These are phyloP conservation scores for Pedionomus torquatus DNA, from an alignment of 2,113 vertebrate species.

Conservation along the genomic window DNA sequence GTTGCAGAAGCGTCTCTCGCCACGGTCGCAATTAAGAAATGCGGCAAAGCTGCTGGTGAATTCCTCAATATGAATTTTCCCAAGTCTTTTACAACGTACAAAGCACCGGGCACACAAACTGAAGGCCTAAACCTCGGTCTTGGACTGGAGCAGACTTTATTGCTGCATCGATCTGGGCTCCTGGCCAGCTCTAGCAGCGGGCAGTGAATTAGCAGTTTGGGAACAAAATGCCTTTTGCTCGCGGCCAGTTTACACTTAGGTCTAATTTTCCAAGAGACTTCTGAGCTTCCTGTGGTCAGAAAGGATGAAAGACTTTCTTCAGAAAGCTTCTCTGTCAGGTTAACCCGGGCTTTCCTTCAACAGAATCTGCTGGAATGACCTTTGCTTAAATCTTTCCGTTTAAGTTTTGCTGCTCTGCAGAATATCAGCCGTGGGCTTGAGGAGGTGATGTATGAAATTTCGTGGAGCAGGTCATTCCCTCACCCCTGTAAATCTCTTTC, in stretches of 20 bases:
- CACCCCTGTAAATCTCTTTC: rapidly evolving
- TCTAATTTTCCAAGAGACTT: not conserved
- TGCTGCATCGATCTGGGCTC: not conserved
- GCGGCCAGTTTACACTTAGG: not conserved
- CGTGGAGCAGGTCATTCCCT: not conserved
- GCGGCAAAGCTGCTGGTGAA: not conserved
- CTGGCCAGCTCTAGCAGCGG: not conserved
- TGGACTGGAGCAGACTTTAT: not conserved
- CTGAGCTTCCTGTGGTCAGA: not conserved
- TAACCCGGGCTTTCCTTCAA: not conserved
- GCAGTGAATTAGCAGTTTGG: not conserved
- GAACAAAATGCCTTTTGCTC: constrained; percentile 5
- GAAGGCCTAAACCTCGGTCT: rapidly evolving
- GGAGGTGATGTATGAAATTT: rapidly evolving
- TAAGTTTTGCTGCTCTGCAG: not conserved
- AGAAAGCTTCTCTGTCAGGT: not conserved
- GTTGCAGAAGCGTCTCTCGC: not conserved
- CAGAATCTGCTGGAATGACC: not conserved
- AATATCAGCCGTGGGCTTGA: rapidly evolving
- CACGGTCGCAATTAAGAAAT: rapidly evolving
- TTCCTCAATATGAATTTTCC: rapidly evolving
- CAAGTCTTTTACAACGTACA: rapidly evolving
- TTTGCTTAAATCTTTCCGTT: not conserved
- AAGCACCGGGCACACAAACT: not conserved
- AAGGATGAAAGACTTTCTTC: not conserved